phyloP scores from a whole-genome alignment of 2,797 vertebrate genomes.

The Urosaurus nigricauda region DNA sequence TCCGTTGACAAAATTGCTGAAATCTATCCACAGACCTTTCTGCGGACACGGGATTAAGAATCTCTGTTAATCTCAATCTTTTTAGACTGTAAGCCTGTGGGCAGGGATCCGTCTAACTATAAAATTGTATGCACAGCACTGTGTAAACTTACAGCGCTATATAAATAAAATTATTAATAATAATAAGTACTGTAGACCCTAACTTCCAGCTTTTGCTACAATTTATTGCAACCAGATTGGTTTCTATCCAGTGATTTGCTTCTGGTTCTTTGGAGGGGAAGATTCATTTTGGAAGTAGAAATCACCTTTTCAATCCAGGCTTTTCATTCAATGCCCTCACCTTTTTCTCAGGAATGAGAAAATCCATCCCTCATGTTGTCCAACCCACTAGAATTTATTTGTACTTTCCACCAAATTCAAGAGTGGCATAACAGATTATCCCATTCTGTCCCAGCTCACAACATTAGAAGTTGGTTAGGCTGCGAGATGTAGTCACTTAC shows the following conservation, averaged over 20 bases:
- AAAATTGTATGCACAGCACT: too few species aligned
- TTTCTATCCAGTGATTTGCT: not conserved
- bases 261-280: not conserved
- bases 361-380: not conserved
- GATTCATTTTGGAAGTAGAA: constrained; percentile 13
- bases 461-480: not conserved
- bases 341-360: not conserved
- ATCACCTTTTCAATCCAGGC: not conserved
- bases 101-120: too few species aligned
- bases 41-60: too few species aligned
- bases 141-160: too few species aligned
- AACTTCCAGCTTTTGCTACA: not conserved
- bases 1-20: too few species aligned
- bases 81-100: too few species aligned
- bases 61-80: too few species aligned
- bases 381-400: not conserved
- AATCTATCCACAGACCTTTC: too few species aligned
- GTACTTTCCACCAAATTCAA: not conserved
- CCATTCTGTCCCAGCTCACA: not conserved
- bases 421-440: too few species aligned
- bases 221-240: not conserved
- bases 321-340: not conserved
- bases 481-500: not conserved
- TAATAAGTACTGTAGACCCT: too few species aligned
- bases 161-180: too few species aligned